Conservation (phyloP, 2,797 vertebrate genomes). For the Protonibea diacanthus region DNA sequence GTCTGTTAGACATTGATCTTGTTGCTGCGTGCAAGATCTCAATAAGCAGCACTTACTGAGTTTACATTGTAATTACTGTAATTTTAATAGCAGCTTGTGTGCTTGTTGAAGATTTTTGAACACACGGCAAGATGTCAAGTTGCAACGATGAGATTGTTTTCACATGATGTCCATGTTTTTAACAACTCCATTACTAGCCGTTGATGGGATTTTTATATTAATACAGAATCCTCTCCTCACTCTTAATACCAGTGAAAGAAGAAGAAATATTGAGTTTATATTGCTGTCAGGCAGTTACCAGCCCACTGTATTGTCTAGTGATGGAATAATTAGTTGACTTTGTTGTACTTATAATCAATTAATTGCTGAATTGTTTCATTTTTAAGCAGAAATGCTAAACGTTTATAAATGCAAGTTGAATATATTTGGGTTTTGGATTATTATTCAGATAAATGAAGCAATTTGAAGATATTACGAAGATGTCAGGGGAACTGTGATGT, state of each 20-base stretch:
- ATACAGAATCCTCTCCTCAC: not conserved
- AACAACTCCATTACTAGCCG: not conserved
- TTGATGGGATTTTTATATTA: not conserved
- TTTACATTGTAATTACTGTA: slow-evolving; percentile 48
- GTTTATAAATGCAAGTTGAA: not conserved
- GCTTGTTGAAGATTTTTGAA: not conserved
- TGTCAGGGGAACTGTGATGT: too few relatives aligned
- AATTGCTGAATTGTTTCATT: not conserved
- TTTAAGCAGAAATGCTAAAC: not conserved
- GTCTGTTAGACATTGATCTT: slow-evolving; percentile 48
- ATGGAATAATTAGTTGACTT: not conserved
- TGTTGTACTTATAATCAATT: not conserved
- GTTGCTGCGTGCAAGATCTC: slow-evolving; percentile 24
- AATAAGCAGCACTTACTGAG: slow-evolving; percentile 48
- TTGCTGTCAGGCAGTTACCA: not conserved
- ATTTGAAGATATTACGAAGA: not conserved
- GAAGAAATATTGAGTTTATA: not conserved
- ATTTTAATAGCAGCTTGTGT: slow-evolving; percentile 27
- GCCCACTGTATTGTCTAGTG: not conserved
- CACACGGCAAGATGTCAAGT: not conserved
- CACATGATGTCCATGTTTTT: not conserved
- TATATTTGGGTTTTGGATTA: not conserved
- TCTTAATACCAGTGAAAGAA: not conserved
- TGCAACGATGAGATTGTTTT: not conserved
- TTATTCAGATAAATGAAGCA: not conserved